Conservation (phyloP, 2,888 invertebrate genomes). For the Spialia ferax region DNA sequence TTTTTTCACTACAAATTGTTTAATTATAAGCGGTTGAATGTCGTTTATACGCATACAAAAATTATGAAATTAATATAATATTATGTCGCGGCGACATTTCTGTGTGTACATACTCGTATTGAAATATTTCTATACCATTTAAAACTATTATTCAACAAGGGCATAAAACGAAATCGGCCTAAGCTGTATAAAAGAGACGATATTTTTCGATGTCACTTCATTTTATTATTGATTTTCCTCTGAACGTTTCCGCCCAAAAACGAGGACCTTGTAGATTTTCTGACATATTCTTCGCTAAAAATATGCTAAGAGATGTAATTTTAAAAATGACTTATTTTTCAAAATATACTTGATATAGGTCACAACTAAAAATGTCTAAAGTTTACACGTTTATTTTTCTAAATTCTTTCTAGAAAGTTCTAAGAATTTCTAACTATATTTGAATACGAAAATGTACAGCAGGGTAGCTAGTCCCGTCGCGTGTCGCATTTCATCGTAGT, state of each 20-base stretch:
- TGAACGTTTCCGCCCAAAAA: slow-evolving; percentile 40
- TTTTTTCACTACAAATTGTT: slow-evolving; percentile 24
- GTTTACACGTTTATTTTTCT: too few species aligned
- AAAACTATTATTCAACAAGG: neutral
- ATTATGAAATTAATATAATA: slow-evolving; percentile 31
- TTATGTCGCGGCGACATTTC: slow-evolving; percentile 73
- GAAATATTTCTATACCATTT: slow-evolving; percentile 46
- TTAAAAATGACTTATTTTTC: neutral
- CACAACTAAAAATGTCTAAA: too few species aligned
- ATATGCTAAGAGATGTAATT: slow-evolving; percentile 18
- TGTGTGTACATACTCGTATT: slow-evolving; percentile 74
- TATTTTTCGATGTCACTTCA: neutral
- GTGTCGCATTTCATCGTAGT: slow-evolving; percentile 78
- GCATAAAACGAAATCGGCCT: slow-evolving; percentile 19
- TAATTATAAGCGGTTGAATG: slow-evolving; percentile 27
- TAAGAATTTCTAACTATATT: too few species aligned
- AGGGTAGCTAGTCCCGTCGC: slow-evolving; percentile 80
- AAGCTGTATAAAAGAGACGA: neutral
- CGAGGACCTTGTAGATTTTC: slow-evolving; percentile 20
- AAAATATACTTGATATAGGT: too few species aligned
- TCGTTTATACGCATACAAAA: slow-evolving; percentile 32
- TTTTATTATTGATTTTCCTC: neutral
- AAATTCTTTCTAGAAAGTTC: too few species aligned
- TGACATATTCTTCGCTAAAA: slow-evolving; percentile 30
- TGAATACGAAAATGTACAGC: slow-evolving; percentile 70